A percentile compares a stretch with the other conserved stretches of the same genome.
Conservation (phyloP, 2,888 invertebrate genomes). For the Molorchus minor region DNA sequence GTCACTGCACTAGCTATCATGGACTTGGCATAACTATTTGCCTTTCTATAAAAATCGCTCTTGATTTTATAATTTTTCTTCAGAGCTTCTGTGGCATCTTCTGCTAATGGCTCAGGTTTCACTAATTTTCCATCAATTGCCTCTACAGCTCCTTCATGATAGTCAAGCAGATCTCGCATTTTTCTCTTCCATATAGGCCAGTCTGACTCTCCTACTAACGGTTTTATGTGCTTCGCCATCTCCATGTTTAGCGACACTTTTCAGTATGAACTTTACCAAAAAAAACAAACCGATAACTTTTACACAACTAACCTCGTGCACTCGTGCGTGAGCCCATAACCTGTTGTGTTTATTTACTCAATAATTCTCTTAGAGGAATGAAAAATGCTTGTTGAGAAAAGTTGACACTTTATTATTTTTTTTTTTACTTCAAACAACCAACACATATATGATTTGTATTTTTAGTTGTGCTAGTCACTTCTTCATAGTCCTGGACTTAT, state of each 20-base stretch:
- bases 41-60: conserved; percentile 43
- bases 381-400: too few relatives aligned
- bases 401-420: too few relatives aligned
- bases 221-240: not conserved
- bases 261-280: not conserved
- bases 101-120: conserved; percentile 40
- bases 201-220: conserved; percentile 26
- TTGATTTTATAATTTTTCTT: conserved; percentile 22
- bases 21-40: conserved; percentile 54
- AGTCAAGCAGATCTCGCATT: conserved; percentile 49
- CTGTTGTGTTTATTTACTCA: not conserved
- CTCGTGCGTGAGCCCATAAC: not conserved
- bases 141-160: conserved; percentile 50
- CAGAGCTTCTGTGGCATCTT: conserved; percentile 19
- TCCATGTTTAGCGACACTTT: not conserved
- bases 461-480: too few relatives aligned
- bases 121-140: conserved; percentile 44
- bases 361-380: too few relatives aligned
- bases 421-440: too few relatives aligned
- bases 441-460: too few relatives aligned
- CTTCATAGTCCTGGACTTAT: too few relatives aligned
- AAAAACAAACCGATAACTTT: not conserved
- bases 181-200: conserved; percentile 53
- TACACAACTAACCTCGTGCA: not conserved
- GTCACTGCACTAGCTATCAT: conserved; percentile 52